These are phyloP conservation scores for Balearica regulorum DNA, from an alignment of 2,797 vertebrate species.

Conservation along the genomic window DNA sequence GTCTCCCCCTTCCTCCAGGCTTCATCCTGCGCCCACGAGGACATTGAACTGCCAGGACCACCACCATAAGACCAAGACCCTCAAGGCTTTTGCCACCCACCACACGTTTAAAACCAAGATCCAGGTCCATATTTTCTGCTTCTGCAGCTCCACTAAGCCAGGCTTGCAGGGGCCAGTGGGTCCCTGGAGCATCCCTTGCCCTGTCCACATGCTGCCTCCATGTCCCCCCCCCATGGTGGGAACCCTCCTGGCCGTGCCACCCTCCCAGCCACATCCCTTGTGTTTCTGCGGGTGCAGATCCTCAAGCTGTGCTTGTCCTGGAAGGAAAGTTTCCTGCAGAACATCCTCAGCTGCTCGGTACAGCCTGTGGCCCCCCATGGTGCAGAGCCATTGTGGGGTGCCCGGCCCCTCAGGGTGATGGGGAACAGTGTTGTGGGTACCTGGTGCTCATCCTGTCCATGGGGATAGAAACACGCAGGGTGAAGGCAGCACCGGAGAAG, in stretches of 20 bases:
- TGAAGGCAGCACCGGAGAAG: background rate
- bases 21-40: background rate
- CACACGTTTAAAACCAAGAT: slow-evolving; percentile 34
- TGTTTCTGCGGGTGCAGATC: slow-evolving; percentile 36
- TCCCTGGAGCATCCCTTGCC: background rate
- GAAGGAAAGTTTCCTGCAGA: slow-evolving; percentile 40
- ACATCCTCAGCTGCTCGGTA: slow-evolving; percentile 50
- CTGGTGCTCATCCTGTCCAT: background rate
- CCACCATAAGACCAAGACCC: background rate
- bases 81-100: slow-evolving; percentile 28
- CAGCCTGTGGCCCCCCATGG: accelerated
- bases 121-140: background rate
- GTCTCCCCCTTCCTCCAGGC: background rate
- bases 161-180: background rate
- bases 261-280: background rate
- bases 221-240: accelerated
- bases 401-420: background rate
- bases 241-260: background rate
- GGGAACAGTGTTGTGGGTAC: background rate
- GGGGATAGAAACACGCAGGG: accelerated
- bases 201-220: accelerated
- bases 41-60: slow-evolving; percentile 36
- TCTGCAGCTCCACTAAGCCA: background rate
- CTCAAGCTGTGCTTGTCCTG: slow-evolving; percentile 19
- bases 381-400: background rate